Evolutionary conservation across 2,888 invertebrate species (phyloP), one percentile per base, ranked within the genome.

Genomic region (Orthosia cruda): DNA sequence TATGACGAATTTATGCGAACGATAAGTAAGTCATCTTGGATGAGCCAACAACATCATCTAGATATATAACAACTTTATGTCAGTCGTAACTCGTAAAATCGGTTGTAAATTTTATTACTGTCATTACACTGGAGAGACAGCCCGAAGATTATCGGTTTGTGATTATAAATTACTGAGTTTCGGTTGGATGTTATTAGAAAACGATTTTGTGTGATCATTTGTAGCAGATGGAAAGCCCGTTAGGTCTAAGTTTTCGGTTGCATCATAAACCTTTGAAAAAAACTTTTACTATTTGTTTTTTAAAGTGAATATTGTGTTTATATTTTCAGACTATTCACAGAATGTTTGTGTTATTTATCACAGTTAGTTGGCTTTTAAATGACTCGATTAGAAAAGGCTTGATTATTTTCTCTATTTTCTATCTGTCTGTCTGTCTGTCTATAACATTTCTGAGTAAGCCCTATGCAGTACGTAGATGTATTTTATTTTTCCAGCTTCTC

Each of bases 71-170:
- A 86, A 88, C 84, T 91, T 91, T 90, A 91, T 87, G 84, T 72
- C 74, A 32, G 67, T 79, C 83, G 85, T 91, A 89, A 32, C 65
- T 79, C 83, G 85, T 91, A 89, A 91, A 91, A 90, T 85, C 72
- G 87, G 84, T 72, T 87, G 83, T 91, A 90, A 91, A 91, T 90
- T 91, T 91, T 91, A 91, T 88, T 84, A 86, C 81, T 81, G 78
- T 86, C 87, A 85, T 84, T 86, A 88, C 50, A 65, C 71, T 47
- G 80, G 57, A 74, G 80, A 84, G 61, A 74, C 55, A 76, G 71
- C 66, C 82, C 64, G 74, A 74, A 83, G 79, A 85, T 87, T 81
- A 87, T 87, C 81, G 78, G 63, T 73, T 71, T 73, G 52, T 85
- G 83, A 83, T 88, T 84, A 81, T 83, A 79, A 84, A 83, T 86